A percentile compares a stretch with the other conserved stretches of the same genome.
Evolutionary conservation across 2,797 vertebrate species (phyloP).

Genomic region (Catharus ustulatus): DNA sequence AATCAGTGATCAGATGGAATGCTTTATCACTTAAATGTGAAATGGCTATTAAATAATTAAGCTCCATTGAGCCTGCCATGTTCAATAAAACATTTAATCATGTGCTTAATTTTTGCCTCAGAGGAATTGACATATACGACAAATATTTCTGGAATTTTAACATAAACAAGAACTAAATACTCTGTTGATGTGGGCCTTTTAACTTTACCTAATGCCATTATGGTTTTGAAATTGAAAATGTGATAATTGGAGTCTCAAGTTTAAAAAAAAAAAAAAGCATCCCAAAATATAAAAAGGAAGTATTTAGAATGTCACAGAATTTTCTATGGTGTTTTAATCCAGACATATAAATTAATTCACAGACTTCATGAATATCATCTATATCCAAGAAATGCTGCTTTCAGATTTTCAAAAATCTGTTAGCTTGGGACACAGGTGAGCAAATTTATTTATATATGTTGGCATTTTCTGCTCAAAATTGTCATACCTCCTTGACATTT

Average conservation of each 20-base stretch:
- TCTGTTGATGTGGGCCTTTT: neutral
- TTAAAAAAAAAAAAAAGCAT: neutral
- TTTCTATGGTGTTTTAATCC: neutral
- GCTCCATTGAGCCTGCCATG: neutral
- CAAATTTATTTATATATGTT: neutral
- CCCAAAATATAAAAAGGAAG: neutral
- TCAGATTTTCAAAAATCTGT: neutral
- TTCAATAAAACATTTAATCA: neutral
- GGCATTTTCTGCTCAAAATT: neutral
- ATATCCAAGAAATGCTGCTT: neutral
- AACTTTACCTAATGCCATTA: neutral
- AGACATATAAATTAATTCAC: neutral
- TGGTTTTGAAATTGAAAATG: neutral
- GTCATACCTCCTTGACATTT: neutral
- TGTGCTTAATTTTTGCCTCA: neutral
- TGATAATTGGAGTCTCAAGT: neutral
- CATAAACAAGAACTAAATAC: neutral
- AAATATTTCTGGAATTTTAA: neutral
- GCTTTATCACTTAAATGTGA: neutral
- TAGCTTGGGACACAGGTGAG: neutral
- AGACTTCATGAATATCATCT: neutral
- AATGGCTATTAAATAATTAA: neutral
- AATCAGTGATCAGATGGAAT: neutral
- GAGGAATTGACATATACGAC: neutral
- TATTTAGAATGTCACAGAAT: neutral